These are phyloP conservation scores for Gandaritis pyraliata DNA, from an alignment of 2,888 invertebrate genomes.

Conservation along the genomic window DNA sequence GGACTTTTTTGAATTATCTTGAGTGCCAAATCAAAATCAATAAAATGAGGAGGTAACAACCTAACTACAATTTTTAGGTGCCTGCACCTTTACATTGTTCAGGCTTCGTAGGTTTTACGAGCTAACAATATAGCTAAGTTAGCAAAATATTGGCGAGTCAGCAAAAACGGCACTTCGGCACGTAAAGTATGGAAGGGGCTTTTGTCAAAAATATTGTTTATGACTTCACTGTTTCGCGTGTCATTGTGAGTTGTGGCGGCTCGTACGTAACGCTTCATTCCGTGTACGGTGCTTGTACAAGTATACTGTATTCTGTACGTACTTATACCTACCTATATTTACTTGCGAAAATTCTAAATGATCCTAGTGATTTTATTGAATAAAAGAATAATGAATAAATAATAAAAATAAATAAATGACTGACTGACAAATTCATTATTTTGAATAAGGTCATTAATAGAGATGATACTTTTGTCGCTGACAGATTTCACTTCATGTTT, in stretches of 20 bases:
- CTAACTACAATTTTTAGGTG: no score
- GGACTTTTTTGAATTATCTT: no score
- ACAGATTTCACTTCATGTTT: no score
- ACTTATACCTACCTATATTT: not conserved
- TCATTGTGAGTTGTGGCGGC: slow-evolving; percentile 22
- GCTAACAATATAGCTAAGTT: slow-evolving; percentile 33
- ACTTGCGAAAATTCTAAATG: no score
- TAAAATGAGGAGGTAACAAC: no score
- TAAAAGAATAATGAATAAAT: no score
- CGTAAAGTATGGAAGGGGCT: slow-evolving; percentile 30
- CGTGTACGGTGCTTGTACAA: not conserved
- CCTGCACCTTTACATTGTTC: slow-evolving; percentile 10
- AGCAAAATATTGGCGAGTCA: slow-evolving; percentile 34
- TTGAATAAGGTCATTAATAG: no score
- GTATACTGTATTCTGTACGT: not conserved
- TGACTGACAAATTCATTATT: no score
- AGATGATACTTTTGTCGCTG: no score
- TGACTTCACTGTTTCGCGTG: slow-evolving; percentile 32
- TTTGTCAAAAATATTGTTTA: slow-evolving; percentile 37
- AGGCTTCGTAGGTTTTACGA: slow-evolving; percentile 32
- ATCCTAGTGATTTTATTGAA: no score
- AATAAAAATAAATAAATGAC: no score
- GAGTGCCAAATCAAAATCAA: no score
- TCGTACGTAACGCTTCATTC: slow-evolving; percentile 24
- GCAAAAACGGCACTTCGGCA: slow-evolving; percentile 31